Conservation (phyloP, 2,797 vertebrate genomes). For the Linurgus olivaceus region DNA sequence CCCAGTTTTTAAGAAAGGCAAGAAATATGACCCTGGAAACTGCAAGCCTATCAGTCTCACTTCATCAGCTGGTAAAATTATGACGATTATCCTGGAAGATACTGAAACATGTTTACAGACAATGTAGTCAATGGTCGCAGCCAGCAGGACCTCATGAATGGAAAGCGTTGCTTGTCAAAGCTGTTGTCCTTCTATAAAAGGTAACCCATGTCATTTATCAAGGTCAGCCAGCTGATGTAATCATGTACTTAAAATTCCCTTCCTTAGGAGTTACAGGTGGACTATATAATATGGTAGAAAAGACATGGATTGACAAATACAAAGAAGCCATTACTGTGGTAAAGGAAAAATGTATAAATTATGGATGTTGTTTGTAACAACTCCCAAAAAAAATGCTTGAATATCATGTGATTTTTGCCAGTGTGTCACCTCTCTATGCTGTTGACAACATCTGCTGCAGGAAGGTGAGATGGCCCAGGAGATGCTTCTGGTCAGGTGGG, state of each 20-base stretch:
- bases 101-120: not conserved
- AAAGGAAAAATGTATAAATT: not conserved
- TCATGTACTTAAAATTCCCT: not conserved
- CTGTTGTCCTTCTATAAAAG: not conserved
- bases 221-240: not conserved
- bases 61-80: not conserved
- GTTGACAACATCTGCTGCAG: not conserved
- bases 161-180: not conserved
- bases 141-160: too few relatives aligned
- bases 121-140: not conserved
- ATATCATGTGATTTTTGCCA: not conserved
- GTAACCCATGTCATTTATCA: not conserved
- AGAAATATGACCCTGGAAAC: not conserved
- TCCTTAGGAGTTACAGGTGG: not conserved
- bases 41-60: not conserved
- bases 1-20: not conserved
- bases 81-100: not conserved
- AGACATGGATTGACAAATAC: not conserved
- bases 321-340: not conserved
- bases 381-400: not conserved
- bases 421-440: fast-evolving
- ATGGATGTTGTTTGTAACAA: not conserved
- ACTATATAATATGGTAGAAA: not conserved
- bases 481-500: not conserved
- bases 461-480: not conserved